Evolutionary conservation across 1,140 invertebrate species (phyloP).

Genomic region (Drosophila oshimai): DNA sequence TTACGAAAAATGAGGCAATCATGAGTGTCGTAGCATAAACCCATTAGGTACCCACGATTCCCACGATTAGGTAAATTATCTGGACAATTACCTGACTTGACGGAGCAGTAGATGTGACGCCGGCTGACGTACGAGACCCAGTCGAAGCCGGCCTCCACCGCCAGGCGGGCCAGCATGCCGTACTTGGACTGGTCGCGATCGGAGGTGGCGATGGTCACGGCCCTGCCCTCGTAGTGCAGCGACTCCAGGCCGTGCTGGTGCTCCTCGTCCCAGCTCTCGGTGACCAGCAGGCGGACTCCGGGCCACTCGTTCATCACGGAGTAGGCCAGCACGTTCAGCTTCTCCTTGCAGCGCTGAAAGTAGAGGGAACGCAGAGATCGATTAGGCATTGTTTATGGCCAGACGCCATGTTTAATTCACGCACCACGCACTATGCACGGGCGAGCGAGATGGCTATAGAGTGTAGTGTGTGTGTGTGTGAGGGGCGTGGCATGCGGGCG

Average conservation of each 20-base stretch:
- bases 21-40: not conserved
- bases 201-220: constrained; percentile 97
- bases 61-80: constrained; percentile 1
- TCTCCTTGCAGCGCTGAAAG: constrained; percentile 95
- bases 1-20: not conserved
- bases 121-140: constrained; percentile 98
- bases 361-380: constrained; percentile 32
- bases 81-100: constrained; percentile 94
- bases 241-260: constrained; percentile 90
- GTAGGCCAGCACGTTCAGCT: constrained; percentile 96
- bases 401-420: constrained; percentile 70
- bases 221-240: constrained; percentile 97
- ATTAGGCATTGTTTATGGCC: constrained; percentile 44
- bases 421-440: constrained; percentile 14
- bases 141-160: constrained; percentile 98
- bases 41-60: not conserved
- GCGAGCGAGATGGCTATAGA: constrained; percentile 25
- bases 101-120: constrained; percentile 97
- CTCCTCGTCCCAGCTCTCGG: constrained; percentile 97
- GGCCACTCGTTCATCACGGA: constrained; percentile 99
- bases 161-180: constrained; percentile 97
- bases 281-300: constrained; percentile 94
- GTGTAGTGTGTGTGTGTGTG: constrained; percentile 9
- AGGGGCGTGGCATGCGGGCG: constrained; percentile 70
- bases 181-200: constrained; percentile 96